Conservation (phyloP, 2,113 vertebrate genomes). For the western clawed frog (Xenopus tropicalis) region UCB_Xtro_10.0 CM004448.2:56106501-56107000, state of each 20-base stretch:
- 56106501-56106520: no score
- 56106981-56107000: slow-evolving; percentile 11
- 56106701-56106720: no score
- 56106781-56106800: neutral
- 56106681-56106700: no score
- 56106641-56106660: no score
- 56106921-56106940: slow-evolving; percentile 4
- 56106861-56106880: slow-evolving; percentile 9
- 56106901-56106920: slow-evolving; percentile 7
- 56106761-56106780: neutral
- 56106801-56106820: neutral
- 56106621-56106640: no score
- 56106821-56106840: neutral
- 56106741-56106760: neutral
- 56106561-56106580: no score
- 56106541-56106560: no score
- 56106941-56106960: slow-evolving; percentile 21
- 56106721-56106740: no score
- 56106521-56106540: no score
- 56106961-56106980: slow-evolving; percentile 1
- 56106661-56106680: no score
- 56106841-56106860: neutral
- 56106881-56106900: slow-evolving; percentile 11
- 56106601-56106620: no score
- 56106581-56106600: no score